Percentiles rank a stretch among this genome's conserved stretches.
These are phyloP conservation scores for Poeciliopsis paucimaculata DNA, from an alignment of 2,797 vertebrate genomes.

Conservation along the genomic window DNA sequence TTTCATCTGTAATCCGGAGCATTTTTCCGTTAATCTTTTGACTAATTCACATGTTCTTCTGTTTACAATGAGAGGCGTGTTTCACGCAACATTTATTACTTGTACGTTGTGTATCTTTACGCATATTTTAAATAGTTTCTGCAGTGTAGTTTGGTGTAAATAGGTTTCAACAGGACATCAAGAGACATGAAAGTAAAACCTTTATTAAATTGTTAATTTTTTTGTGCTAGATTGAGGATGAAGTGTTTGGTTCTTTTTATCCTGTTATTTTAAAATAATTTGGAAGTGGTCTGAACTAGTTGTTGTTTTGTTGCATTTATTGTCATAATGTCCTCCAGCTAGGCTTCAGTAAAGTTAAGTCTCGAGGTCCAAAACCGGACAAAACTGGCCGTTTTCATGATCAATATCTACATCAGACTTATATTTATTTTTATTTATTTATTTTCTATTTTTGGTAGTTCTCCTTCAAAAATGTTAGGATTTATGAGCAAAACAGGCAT, in stretches of 20 bases:
- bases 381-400: too few species aligned
- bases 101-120: neutral
- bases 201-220: neutral
- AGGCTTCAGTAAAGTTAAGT: neutral
- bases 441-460: too few species aligned
- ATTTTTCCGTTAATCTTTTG: neutral
- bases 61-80: neutral
- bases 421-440: too few species aligned
- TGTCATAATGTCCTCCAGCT: neutral
- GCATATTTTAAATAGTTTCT: neutral
- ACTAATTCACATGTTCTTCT: neutral
- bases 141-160: neutral
- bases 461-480: too few species aligned
- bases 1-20: neutral
- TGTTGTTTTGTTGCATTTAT: neutral
- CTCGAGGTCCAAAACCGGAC: too few species aligned
- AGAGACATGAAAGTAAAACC: neutral
- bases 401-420: too few species aligned
- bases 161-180: neutral
- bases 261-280: neutral
- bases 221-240: neutral
- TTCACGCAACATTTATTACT: neutral
- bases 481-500: too few species aligned
- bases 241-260: neutral
- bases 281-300: neutral